phyloP scores from a whole-genome alignment of 2,113 vertebrate species.

The Aplodontia rufa region DNA sequence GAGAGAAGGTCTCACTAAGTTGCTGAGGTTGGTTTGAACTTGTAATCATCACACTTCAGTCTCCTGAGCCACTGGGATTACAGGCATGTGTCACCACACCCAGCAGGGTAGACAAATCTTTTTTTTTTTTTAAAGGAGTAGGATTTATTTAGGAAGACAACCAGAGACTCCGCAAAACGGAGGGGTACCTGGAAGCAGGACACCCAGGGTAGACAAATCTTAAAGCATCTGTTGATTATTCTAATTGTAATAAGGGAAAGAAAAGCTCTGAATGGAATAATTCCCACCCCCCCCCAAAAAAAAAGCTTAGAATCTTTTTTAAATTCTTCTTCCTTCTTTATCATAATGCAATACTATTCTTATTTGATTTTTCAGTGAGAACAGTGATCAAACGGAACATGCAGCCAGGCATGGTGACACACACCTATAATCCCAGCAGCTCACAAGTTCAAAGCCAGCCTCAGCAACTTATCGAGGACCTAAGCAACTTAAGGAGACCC shows the following conservation, averaged over 20 bases:
- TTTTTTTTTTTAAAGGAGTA: too few species aligned
- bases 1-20: neutral
- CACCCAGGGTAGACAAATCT: too few species aligned
- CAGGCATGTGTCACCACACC: neutral
- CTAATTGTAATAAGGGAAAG: neutral
- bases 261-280: neutral
- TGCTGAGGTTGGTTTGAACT: neutral
- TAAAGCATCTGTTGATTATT: slow-evolving; percentile 45
- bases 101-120: too few species aligned
- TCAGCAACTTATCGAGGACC: too few species aligned
- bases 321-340: neutral
- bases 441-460: too few species aligned
- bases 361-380: slow-evolving; percentile 23
- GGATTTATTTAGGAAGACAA: too few species aligned
- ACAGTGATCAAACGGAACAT: slow-evolving; percentile 13
- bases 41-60: neutral
- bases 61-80: neutral
- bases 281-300: too few species aligned
- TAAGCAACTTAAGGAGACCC: too few species aligned
- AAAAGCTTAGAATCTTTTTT: slow-evolving; percentile 30
- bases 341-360: neutral
- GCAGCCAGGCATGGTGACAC: too few species aligned
- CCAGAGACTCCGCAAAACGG: too few species aligned
- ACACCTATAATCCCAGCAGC: too few species aligned
- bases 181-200: too few species aligned